These are phyloP conservation scores for Sicus ferrugineus DNA, from an alignment of 2,888 invertebrate genomes.

Conservation along the genomic window DNA sequence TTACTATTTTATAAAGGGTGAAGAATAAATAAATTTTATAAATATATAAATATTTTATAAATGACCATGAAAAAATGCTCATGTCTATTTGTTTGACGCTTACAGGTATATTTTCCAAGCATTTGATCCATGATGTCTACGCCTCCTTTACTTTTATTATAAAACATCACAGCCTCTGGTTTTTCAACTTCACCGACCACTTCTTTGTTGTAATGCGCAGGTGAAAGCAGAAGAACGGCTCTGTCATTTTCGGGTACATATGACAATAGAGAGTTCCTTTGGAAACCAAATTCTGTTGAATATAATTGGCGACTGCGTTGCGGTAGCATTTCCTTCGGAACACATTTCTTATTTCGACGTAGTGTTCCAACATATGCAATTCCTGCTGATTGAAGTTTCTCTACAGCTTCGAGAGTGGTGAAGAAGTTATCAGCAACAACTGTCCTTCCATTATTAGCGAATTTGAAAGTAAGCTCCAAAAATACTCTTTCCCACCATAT, in stretches of 20 bases:
- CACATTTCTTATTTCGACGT: constrained; percentile 18
- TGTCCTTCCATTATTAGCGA: constrained; percentile 10
- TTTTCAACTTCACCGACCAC: constrained; percentile 3
- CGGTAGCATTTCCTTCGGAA: constrained; percentile 21
- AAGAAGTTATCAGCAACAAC: constrained; percentile 26
- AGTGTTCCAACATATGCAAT: constrained; percentile 18
- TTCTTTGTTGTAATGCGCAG: constrained; percentile 8
- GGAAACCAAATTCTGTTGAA: constrained; percentile 15
- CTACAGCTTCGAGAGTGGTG: constrained; percentile 11
- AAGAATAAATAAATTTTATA: too few species aligned
- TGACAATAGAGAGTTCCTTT: neutral
- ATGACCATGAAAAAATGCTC: too few species aligned
- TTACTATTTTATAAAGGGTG: neutral
- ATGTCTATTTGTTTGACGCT: constrained; percentile 23
- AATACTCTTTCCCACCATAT: constrained; percentile 42
- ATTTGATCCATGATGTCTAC: constrained; percentile 33
- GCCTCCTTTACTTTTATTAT: constrained; percentile 21
- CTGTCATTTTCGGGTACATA: constrained; percentile 3
- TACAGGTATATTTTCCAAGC: constrained; percentile 23
- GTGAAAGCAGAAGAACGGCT: constrained; percentile 4
- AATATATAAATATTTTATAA: too few species aligned
- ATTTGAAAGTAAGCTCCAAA: constrained; percentile 1
- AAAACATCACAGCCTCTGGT: constrained; percentile 16
- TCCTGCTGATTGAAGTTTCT: constrained; percentile 5
- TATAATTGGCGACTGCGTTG: neutral